These are phyloP conservation scores for Scolopax mira DNA, from an alignment of 2,113 vertebrate species.

Conservation along the genomic window DNA sequence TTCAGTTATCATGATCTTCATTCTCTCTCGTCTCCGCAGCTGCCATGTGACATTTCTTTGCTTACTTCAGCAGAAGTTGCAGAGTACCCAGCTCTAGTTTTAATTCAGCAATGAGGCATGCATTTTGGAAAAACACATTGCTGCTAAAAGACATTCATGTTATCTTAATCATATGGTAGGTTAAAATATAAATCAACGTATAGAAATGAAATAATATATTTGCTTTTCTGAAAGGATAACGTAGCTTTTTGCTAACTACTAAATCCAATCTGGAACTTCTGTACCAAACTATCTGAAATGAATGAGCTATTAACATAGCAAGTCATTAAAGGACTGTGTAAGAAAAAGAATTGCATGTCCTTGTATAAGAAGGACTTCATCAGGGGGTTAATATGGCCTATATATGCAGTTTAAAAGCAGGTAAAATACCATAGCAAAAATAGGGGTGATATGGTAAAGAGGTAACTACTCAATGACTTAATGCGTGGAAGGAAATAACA, in stretches of 20 bases:
- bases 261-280: background rate
- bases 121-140: background rate
- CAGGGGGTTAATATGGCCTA: background rate
- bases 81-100: background rate
- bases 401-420: background rate
- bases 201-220: background rate
- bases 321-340: background rate
- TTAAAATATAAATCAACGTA: background rate
- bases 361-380: background rate
- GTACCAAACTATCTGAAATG: background rate
- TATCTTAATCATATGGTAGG: background rate
- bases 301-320: background rate
- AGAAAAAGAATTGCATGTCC: background rate
- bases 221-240: background rate
- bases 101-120: background rate
- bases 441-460: background rate
- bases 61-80: background rate
- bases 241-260: background rate
- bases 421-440: background rate
- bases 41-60: background rate
- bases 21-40: background rate
- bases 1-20: background rate
- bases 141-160: background rate
- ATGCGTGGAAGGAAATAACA: background rate
- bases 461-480: background rate